A percentile compares a stretch with the other conserved stretches of the same genome.
Conservation (phyloP, 2,797 vertebrate genomes). For the Neosalanx taihuensis region DNA sequence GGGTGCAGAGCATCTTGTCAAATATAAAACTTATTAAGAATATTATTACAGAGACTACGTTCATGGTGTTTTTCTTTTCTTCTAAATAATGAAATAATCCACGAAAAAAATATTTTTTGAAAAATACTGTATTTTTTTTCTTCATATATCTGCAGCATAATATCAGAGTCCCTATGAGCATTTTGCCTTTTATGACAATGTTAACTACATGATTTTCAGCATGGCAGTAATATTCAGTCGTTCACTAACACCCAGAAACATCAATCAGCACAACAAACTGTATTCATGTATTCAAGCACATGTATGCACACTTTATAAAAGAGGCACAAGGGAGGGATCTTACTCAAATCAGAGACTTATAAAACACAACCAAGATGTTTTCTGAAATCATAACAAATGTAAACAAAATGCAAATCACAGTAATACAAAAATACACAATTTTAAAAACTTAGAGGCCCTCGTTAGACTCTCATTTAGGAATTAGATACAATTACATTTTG, state of each 20-base stretch:
- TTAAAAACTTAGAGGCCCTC: constrained; percentile 78
- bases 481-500: constrained; percentile 68
- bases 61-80: background rate
- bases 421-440: constrained; percentile 94
- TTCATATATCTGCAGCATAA: constrained; percentile 63
- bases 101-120: constrained; percentile 53
- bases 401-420: constrained; percentile 81
- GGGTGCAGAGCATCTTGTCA: constrained; percentile 56
- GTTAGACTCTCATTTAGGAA: constrained; percentile 73
- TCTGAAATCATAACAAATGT: constrained; percentile 77
- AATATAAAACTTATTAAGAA: background rate
- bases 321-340: constrained; percentile 75
- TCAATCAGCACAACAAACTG: constrained; percentile 70
- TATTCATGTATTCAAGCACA: constrained; percentile 76
- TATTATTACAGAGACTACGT: background rate
- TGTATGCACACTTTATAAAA: constrained; percentile 78
- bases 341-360: constrained; percentile 72
- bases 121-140: constrained; percentile 25
- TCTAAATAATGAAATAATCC: background rate
- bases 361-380: constrained; percentile 75
- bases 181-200: constrained; percentile 68
- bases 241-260: constrained; percentile 71
- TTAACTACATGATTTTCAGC: constrained; percentile 64
- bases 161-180: constrained; percentile 66
- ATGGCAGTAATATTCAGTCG: constrained; percentile 71